Evolutionary conservation across 2,888 invertebrate species (phyloP).

Genomic region (Brenthis ino): DNA sequence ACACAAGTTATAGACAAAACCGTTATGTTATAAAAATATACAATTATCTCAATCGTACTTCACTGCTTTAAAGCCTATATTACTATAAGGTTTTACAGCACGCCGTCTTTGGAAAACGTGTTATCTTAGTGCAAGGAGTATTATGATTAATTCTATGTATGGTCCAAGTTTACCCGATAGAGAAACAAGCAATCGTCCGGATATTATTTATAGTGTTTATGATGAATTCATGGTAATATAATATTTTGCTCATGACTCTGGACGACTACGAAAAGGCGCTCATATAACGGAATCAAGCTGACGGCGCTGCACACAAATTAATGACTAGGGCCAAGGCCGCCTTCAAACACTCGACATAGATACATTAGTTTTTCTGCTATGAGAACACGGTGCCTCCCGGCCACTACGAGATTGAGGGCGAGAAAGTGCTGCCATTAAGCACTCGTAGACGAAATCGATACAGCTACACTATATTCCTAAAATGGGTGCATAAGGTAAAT

Average conservation of each 20-base stretch:
- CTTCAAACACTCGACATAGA: constrained; percentile 80
- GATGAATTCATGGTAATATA: constrained; percentile 6
- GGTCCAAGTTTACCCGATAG: constrained; percentile 19
- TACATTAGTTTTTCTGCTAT: constrained; percentile 77
- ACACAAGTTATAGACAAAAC: constrained; percentile 22
- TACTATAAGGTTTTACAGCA: constrained; percentile 28
- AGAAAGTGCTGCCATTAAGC: constrained; percentile 65
- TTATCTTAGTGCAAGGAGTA: constrained; percentile 29
- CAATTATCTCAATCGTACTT: constrained; percentile 39
- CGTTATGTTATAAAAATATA: constrained; percentile 43
- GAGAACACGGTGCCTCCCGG: constrained; percentile 72
- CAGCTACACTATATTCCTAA: constrained; percentile 7
- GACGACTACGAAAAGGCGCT: constrained; percentile 52
- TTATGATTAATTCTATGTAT: constrained; percentile 31
- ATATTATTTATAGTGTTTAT: background rate
- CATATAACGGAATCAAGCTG: constrained; percentile 72
- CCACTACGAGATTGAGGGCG: constrained; percentile 67
- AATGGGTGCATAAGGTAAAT: background rate
- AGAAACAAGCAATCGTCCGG: background rate
- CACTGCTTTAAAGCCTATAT: constrained; percentile 31
- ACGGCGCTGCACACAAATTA: constrained; percentile 79
- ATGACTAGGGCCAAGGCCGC: constrained; percentile 79
- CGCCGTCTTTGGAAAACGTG: constrained; percentile 26
- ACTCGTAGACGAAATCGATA: constrained; percentile 21
- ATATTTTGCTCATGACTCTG: constrained; percentile 23